phyloP scores from a whole-genome alignment of 2,888 invertebrate genomes.

The Macrophya alboannulata region DNA sequence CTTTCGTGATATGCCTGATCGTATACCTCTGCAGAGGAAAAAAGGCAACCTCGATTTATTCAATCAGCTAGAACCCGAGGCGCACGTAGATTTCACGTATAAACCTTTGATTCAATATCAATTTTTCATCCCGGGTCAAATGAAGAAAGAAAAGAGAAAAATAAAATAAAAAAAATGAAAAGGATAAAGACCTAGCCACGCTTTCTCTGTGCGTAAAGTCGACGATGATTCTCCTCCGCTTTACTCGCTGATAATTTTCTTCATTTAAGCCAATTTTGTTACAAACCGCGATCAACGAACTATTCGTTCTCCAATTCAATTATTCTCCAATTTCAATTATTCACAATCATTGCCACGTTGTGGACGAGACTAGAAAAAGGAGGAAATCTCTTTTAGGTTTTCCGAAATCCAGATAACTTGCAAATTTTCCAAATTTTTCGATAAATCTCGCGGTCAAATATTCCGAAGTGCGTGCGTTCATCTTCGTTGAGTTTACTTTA shows the following conservation, averaged over 20 bases:
- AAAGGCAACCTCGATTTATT: constrained; percentile 8
- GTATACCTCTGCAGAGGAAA: neutral
- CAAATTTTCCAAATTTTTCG: neutral
- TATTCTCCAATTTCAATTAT: constrained; percentile 7
- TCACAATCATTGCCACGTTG: neutral
- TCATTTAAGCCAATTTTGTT: constrained; percentile 5
- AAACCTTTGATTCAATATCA: constrained; percentile 11
- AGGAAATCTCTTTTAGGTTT: neutral
- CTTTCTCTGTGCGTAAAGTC: neutral
- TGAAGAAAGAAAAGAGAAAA: neutral
- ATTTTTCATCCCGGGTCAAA: neutral
- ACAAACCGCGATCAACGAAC: neutral
- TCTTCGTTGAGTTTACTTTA: neutral
- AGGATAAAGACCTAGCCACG: neutral
- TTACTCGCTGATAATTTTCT: neutral
- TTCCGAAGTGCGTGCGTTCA: neutral
- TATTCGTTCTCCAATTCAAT: no score
- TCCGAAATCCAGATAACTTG: neutral
- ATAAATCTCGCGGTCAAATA: neutral
- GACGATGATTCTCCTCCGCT: neutral
- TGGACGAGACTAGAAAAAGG: neutral
- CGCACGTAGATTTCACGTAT: neutral
- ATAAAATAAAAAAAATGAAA: neutral
- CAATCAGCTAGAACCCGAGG: constrained; percentile 22
- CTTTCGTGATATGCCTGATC: neutral